These are phyloP conservation scores for Dendrolimus punctatus DNA, from an alignment of 1,140 invertebrate genomes.

Conservation along the genomic window DNA sequence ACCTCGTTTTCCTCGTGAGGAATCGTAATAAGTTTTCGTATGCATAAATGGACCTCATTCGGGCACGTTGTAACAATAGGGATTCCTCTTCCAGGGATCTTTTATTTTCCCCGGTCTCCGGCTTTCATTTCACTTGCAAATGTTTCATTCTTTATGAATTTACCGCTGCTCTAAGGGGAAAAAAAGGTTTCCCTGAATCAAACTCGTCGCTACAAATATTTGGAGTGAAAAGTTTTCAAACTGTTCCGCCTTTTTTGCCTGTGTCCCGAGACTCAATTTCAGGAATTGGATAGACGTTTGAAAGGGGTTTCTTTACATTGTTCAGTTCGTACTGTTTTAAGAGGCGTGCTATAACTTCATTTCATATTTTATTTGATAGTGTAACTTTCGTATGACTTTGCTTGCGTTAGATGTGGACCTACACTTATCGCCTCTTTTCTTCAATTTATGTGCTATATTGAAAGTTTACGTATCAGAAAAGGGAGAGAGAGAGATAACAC, in stretches of 20 bases:
- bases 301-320: conserved; percentile 3
- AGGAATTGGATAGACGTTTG: conserved; percentile 1
- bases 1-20: neutral
- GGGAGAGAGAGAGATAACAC: too few species aligned
- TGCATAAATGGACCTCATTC: conserved; percentile 54
- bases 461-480: too few species aligned
- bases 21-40: conserved; percentile 46
- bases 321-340: too few species aligned
- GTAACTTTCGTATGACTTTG: too few species aligned
- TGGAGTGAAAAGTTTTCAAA: conserved; percentile 23
- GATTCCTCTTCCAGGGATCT: conserved; percentile 29
- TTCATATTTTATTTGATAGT: too few species aligned
- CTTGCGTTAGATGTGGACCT: too few species aligned
- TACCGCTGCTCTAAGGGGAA: conserved; percentile 28
- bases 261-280: conserved; percentile 9
- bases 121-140: conserved; percentile 55
- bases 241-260: conserved; percentile 4
- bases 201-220: conserved; percentile 43
- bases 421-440: too few species aligned
- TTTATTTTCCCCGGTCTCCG: conserved; percentile 41
- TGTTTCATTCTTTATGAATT: conserved; percentile 48
- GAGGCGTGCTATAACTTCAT: too few species aligned
- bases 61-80: conserved; percentile 38
- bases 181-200: conserved; percentile 36
- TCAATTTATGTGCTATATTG: too few species aligned